These are phyloP conservation scores for Bubalus kerabau DNA, from an alignment of 2,113 vertebrate species.

Conservation along the genomic window DNA sequence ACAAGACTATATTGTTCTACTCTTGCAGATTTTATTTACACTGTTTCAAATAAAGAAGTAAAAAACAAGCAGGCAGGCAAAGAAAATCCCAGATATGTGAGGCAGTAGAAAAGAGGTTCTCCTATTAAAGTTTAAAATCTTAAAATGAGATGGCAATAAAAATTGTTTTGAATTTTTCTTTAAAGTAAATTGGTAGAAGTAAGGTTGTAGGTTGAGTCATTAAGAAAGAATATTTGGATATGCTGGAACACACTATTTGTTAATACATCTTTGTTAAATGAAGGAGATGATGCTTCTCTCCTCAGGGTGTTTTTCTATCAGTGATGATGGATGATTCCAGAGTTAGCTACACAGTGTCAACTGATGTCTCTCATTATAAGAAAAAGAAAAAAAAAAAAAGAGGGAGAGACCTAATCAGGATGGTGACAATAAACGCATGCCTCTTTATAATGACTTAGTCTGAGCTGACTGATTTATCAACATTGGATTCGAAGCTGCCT, in stretches of 20 bases:
- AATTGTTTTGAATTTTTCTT: neutral
- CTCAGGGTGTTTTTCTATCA: neutral
- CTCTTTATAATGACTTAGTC: neutral
- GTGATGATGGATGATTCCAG: neutral
- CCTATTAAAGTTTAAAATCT: neutral
- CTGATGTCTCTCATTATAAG: neutral
- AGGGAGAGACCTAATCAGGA: neutral
- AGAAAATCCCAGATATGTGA: neutral
- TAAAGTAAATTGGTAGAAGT: neutral
- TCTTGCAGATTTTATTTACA: neutral
- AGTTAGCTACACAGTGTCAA: neutral
- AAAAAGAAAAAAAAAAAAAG: neutral
- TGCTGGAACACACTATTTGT: neutral
- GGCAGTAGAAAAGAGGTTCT: neutral
- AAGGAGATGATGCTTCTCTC: neutral
- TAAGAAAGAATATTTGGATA: neutral
- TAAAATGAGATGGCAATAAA: neutral
- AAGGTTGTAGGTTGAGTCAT: neutral
- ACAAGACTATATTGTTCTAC: neutral
- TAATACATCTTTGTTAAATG: neutral
- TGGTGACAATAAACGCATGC: neutral
- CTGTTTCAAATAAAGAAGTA: neutral
- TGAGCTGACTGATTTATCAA: neutral
- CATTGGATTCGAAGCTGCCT: neutral
- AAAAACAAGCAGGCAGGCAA: neutral